A percentile compares a stretch with the other conserved stretches of the same genome.
These are phyloP conservation scores for Drosophila ercepeae DNA, from an alignment of 1,140 invertebrate species.

Conservation along the genomic window DNA sequence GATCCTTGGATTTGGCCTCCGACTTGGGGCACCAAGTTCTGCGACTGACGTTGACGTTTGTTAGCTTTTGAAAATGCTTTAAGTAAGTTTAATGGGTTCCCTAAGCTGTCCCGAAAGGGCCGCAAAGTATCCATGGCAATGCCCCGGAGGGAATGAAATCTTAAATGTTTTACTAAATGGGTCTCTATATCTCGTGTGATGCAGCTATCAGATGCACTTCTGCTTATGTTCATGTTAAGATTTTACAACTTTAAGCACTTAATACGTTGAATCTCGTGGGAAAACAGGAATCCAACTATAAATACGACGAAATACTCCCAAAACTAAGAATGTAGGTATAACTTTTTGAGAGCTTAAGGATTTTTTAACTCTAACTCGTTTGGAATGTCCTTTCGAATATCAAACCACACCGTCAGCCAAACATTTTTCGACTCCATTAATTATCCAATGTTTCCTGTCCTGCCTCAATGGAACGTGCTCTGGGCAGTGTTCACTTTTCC, in stretches of 20 bases:
- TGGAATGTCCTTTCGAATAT: not conserved
- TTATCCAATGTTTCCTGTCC: constrained; percentile 2
- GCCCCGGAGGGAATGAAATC: constrained; percentile 6
- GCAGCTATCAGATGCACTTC: constrained; percentile 15
- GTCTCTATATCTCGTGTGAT: not conserved
- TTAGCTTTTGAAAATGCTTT: constrained; percentile 74
- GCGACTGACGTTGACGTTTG: constrained; percentile 66
- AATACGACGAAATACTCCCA: no score
- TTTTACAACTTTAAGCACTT: not conserved
- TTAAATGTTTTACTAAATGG: constrained; percentile 35
- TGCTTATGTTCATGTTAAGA: not conserved
- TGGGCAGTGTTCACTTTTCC: constrained; percentile 21
- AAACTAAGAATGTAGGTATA: not conserved
- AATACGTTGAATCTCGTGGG: no score
- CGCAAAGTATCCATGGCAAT: constrained; percentile 46
- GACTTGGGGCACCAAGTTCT: constrained; percentile 36
- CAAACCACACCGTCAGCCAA: not conserved
- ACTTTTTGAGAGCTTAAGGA: no score
- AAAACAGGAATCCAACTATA: no score
- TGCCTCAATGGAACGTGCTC: constrained; percentile 15
- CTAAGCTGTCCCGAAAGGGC: constrained; percentile 61
- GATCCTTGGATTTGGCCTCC: constrained; percentile 7
- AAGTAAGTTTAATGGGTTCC: constrained; percentile 77
- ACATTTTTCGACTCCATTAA: constrained; percentile 18
- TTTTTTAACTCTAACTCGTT: not conserved